A percentile compares a stretch with the other conserved stretches of the same genome.
Conservation (phyloP, 2,888 invertebrate species). For the Eilema griseolum region DNA sequence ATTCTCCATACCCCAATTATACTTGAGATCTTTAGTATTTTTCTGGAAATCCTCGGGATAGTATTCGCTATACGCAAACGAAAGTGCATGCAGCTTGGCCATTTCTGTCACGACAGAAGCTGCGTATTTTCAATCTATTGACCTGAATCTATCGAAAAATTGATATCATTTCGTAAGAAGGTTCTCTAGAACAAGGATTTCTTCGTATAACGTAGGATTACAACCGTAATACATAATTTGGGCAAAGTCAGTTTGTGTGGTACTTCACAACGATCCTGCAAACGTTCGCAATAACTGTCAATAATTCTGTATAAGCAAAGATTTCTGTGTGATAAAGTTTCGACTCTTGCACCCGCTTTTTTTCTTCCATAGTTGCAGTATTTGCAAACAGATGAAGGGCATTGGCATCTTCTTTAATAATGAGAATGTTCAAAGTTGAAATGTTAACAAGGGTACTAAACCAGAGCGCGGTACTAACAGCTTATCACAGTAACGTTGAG, state of each 20-base stretch:
- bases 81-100: constrained; percentile 67
- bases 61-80: constrained; percentile 57
- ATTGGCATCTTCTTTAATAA: constrained; percentile 29
- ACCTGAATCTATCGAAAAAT: constrained; percentile 14
- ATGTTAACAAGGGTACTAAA: too few species aligned
- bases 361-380: constrained; percentile 49
- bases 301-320: constrained; percentile 40
- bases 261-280: constrained; percentile 32
- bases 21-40: background rate
- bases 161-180: background rate
- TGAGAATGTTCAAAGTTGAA: constrained; percentile 47
- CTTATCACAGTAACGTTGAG: too few species aligned
- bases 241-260: constrained; percentile 3
- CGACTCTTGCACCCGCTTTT: constrained; percentile 47
- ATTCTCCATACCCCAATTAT: constrained; percentile 11
- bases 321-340: constrained; percentile 38
- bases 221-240: constrained; percentile 6
- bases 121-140: constrained; percentile 20
- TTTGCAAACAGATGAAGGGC: constrained; percentile 47
- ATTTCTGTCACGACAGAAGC: constrained; percentile 56
- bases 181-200: constrained; percentile 15
- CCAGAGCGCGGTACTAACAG: too few species aligned
- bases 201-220: constrained; percentile 1
- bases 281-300: background rate
- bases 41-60: constrained; percentile 52